Evolutionary conservation across 2,113 vertebrate genomes (phyloP), one percentile per base, ranked within the genome.

Genomic region (Zosterops hypoxanthus): DNA sequence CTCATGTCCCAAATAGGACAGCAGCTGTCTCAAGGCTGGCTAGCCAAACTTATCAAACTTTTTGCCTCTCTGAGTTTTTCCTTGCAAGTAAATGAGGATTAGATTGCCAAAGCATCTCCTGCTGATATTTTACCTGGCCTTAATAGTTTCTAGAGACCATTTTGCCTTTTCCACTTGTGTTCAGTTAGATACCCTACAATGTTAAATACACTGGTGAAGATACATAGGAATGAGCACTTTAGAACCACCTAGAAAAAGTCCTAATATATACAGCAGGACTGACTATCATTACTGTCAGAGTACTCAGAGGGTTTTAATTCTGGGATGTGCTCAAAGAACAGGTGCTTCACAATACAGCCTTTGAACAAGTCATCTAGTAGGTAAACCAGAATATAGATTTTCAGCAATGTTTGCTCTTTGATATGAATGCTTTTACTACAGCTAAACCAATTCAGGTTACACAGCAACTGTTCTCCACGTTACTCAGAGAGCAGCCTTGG

Each of bases 11-110:
- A 46, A 31, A 36, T 0, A 53, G 9, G 25, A 61, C 2, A 53
- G 28, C 41, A 78, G 16, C 28, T 87, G 28, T 26, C 26, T 78
- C 50, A 60, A 5, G 0, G 0, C 6, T 42, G 15, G 6, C 14
- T 36, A 23, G 11, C 14, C 39, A 39, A 85, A 77, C 7, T 29
- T 21, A 49, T 0, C 34, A 79, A 47, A 80, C 3, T 26, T 85
- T 70, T 59, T 56, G 14, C 9, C 11, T 39, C 24, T 52, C 50
- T 69, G 19, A 46, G 22, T 26, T 92, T 59, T 80, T 11, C 16
- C 14, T 70, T 75, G 13, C 8, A 80, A 79, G 14, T 39, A 36
- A 86, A 94, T 39, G 34, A 86, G 20, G 3, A 71, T 86, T 16
- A 42, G 12, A 68, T 42, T 79, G 18, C 5, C n/a, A 85, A 84